Percentiles rank a stretch among this genome's conserved stretches.
Evolutionary conservation across 1,140 invertebrate genomes (phyloP).

Genomic region (Bradysia coprophila): DNA sequence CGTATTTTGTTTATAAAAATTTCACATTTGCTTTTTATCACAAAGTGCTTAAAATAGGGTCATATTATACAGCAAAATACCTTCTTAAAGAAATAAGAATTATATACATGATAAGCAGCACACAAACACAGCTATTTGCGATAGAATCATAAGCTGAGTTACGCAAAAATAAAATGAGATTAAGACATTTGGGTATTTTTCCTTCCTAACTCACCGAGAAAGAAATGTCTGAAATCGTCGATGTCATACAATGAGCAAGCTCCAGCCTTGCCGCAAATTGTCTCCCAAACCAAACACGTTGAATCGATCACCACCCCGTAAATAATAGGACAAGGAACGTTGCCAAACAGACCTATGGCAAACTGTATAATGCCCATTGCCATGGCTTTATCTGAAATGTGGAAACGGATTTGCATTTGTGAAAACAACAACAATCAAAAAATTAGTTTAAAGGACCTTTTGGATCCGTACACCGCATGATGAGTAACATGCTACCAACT

Average conservation of each 20-base stretch:
- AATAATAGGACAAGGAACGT: slow-evolving; percentile 82
- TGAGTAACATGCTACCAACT: slow-evolving; percentile 77
- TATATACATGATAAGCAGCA: no score
- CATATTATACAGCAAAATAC: no score
- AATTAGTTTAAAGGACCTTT: slow-evolving; percentile 24
- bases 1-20: neutral
- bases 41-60: no score
- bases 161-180: slow-evolving; percentile 4
- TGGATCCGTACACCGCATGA: slow-evolving; percentile 77
- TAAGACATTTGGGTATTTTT: slow-evolving; percentile 1
- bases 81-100: no score
- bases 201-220: slow-evolving; percentile 43
- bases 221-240: slow-evolving; percentile 63
- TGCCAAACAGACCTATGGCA: slow-evolving; percentile 81
- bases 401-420: neutral
- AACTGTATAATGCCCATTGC: slow-evolving; percentile 84
- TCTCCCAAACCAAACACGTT: slow-evolving; percentile 75
- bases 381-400: slow-evolving; percentile 65
- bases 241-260: slow-evolving; percentile 75
- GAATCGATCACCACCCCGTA: slow-evolving; percentile 85
- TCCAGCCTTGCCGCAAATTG: slow-evolving; percentile 55
- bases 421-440: neutral
- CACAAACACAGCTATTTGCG: slow-evolving; percentile 6
- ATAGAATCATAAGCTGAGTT: neutral
- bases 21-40: neutral